Base-by-base conservation (phyloP, 2,888 invertebrate species). In the Acholoe squamosa region DNA sequence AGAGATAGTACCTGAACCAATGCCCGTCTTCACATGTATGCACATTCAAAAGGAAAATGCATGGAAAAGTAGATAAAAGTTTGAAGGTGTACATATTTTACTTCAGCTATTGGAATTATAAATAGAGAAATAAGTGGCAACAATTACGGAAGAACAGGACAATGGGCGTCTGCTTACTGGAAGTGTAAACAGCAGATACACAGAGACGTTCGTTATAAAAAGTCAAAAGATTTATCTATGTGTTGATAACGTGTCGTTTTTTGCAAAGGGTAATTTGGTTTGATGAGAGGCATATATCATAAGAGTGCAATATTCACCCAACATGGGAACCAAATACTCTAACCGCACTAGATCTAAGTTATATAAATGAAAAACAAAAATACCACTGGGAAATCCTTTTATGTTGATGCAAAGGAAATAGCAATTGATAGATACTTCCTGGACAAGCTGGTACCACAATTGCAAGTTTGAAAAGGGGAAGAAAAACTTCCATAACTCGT, bases 381-480 rank as follows among this genome's bases (percentile, higher is more conserved):
- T 25, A 71, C 71, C 3, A 3, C 7, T 71, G 28, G 28, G 19
- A 1, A 25, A 28, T 14, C 71, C 71, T 71, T 71, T 71, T 71
- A 71, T 71, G 71, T 25, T 28, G 28, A 0, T 28, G 28, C 71
- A 71, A 71, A 71, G 71, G 25, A 28, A 71, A 71, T 5, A 71
- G 71, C 71, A 28, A 71, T 71, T 71, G 71, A 71, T 71, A 71
- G 71, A 71, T 71, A 71, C 71, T 71, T 71, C 71, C 71, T 71
- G 28, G 71, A 16, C 3, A 71, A 28, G 71, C 28, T 61, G 43
- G 43, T 43, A 10, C 43, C 10, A 43, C 43, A 43, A 43, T 43
- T 43, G 43, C 10, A 3, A 43, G 43, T 43, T 43, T 43, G 10
- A 43, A 43, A 43, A 43, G 43, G 3, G 5, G 10, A 7, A 43